Conservation (phyloP, 2,113 vertebrate species). For the Catagonus wagneri region DNA sequence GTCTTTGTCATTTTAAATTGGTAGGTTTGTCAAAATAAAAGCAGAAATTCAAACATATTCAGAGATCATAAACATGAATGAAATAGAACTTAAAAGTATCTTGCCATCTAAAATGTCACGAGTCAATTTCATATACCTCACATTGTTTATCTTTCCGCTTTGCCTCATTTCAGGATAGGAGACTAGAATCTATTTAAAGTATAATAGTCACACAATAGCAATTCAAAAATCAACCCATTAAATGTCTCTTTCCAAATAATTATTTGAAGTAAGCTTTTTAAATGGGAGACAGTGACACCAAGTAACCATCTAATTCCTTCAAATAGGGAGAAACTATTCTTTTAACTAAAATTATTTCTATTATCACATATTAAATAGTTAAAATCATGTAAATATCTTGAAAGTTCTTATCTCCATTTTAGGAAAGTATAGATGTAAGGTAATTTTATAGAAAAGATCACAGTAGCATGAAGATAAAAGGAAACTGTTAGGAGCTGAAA, state of each 20-base stretch:
- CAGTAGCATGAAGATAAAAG: neutral
- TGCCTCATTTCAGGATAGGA: constrained; percentile 16
- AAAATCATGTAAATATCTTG: neutral
- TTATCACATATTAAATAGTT: neutral
- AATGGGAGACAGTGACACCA: neutral
- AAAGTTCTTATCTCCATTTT: neutral
- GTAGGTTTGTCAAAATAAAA: constrained; percentile 63
- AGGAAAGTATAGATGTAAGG: neutral
- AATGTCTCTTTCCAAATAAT: neutral
- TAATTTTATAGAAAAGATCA: neutral
- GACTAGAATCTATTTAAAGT: neutral
- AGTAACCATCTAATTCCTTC: neutral
- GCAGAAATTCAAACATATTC: constrained; percentile 35
- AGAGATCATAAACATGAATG: constrained; percentile 40
- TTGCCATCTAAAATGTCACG: constrained; percentile 30
- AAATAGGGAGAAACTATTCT: neutral
- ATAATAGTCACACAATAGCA: neutral
- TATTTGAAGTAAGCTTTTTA: constrained; percentile 52
- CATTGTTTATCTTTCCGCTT: neutral
- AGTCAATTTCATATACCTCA: constrained; percentile 1
- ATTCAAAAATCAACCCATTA: neutral
- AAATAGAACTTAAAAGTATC: constrained; percentile 39
- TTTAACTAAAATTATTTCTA: neutral
- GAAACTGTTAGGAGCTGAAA: neutral
- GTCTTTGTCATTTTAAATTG: constrained; percentile 66